A percentile compares a stretch with the other conserved stretches of the same genome.
These are phyloP conservation scores for Diabrotica virgifera DNA, from an alignment of 1,140 invertebrate genomes.

Conservation along the genomic window DNA sequence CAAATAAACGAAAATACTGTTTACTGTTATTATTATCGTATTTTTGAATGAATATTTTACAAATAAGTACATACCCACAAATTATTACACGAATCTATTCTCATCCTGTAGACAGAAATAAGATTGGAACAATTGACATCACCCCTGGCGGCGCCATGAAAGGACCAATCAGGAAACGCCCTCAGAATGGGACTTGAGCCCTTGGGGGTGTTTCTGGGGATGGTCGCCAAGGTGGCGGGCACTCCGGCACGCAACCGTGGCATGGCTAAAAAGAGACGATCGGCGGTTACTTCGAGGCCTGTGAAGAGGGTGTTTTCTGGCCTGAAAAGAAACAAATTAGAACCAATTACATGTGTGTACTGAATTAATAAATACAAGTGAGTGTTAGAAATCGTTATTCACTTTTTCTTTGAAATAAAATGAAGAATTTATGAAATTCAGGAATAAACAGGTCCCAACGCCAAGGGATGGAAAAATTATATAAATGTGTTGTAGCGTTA, in stretches of 20 bases:
- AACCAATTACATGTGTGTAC: no score
- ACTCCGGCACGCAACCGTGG: constrained; percentile 70
- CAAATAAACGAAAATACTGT: background rate
- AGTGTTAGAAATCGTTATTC: background rate
- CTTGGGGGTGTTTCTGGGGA: constrained; percentile 59
- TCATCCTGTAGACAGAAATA: constrained; percentile 72
- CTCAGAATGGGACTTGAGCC: constrained; percentile 67
- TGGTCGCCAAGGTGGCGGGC: constrained; percentile 66
- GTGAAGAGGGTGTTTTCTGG: constrained; percentile 71
- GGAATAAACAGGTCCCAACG: no score
- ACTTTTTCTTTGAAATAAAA: no score
- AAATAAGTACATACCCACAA: constrained; percentile 62
- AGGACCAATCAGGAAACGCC: constrained; percentile 78
- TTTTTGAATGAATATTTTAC: no score
- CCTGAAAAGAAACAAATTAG: constrained; percentile 49
- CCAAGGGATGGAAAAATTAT: no score
- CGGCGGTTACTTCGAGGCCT: constrained; percentile 66
- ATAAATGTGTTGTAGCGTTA: no score
- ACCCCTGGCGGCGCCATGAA: constrained; percentile 65
- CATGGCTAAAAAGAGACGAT: constrained; percentile 69
- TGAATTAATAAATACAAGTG: constrained; percentile 5
- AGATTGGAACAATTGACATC: constrained; percentile 71
- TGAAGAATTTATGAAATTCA: no score
- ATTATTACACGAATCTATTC: constrained; percentile 70
- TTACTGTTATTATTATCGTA: background rate